Conservation (phyloP, 64 coral and sea anemone genomes). For the Catalaphyllia jardinei region DNA sequence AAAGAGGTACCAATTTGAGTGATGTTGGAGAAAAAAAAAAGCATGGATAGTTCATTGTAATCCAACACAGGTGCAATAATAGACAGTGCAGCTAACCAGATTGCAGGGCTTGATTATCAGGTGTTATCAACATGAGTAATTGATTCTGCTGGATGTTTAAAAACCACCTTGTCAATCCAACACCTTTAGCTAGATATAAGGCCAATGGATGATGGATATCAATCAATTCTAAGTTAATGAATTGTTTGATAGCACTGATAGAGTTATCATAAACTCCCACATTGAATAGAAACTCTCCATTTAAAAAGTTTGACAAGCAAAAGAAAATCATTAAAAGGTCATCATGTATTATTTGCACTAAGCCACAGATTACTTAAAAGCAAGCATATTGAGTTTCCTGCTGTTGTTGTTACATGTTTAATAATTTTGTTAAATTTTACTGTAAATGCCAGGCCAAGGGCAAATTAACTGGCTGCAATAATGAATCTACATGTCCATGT, state of each 20-base stretch:
- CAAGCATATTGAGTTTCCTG: too few species aligned
- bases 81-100: background rate
- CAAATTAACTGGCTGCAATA: too few species aligned
- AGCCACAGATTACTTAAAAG: background rate
- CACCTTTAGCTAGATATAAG: background rate
- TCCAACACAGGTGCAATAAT: background rate
- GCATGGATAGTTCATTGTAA: background rate
- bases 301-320: background rate
- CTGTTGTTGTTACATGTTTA: too few species aligned
- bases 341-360: background rate
- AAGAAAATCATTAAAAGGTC: background rate
- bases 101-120: background rate
- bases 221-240: constrained; percentile 33
- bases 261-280: constrained; percentile 1
- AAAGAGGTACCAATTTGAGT: background rate
- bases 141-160: constrained; percentile 8
- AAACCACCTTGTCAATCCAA: background rate
- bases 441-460: too few species aligned
- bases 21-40: background rate
- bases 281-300: constrained; percentile 9
- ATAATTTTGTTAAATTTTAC: too few species aligned
- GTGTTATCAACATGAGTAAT: constrained; percentile 3
- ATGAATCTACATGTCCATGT: too few species aligned
- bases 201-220: background rate
- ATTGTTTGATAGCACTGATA: background rate